Percentiles rank a stretch among this genome's conserved stretches.
Conservation (phyloP, 2,797 vertebrate species). For the Labroides dimidiatus region DNA sequence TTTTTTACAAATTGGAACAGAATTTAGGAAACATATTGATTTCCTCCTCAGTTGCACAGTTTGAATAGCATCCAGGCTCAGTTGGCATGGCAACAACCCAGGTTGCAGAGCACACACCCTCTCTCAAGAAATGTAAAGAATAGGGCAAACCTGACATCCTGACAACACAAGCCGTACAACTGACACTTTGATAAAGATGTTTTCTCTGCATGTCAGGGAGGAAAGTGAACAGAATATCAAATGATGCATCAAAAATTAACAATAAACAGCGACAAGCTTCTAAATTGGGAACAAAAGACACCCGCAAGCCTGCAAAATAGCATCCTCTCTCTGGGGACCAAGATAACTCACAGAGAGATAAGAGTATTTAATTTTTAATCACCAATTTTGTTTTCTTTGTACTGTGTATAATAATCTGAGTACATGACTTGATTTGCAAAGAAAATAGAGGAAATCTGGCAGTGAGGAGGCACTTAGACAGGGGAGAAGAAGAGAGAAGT, state of each 20-base stretch:
- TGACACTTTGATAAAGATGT: constrained; percentile 84
- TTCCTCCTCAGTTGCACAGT: constrained; percentile 56
- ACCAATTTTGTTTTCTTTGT: constrained; percentile 87
- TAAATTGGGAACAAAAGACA: constrained; percentile 87
- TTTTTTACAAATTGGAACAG: constrained; percentile 49
- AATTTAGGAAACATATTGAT: constrained; percentile 75
- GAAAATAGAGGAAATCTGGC: constrained; percentile 72
- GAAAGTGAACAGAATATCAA: constrained; percentile 84
- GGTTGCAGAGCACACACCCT: constrained; percentile 55
- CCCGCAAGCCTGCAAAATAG: constrained; percentile 84
- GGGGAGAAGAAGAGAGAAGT: constrained; percentile 59
- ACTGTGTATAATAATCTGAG: constrained; percentile 82
- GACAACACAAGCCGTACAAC: constrained; percentile 71
- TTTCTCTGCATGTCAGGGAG: constrained; percentile 73
- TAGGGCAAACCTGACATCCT: constrained; percentile 73
- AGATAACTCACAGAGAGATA: constrained; percentile 86
- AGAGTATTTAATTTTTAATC: constrained; percentile 89
- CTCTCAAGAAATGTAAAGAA: constrained; percentile 66
- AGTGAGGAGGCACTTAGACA: constrained; percentile 65
- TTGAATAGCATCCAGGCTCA: constrained; percentile 54
- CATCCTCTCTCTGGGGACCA: constrained; percentile 83
- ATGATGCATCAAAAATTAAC: constrained; percentile 84
- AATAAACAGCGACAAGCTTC: constrained; percentile 87
- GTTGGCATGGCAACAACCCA: constrained; percentile 54
- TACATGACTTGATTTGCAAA: constrained; percentile 80